Percentiles rank a stretch among this genome's conserved stretches.
phyloP scores from a whole-genome alignment of 2,113 vertebrate species.

The Larimichthys polyactis region DNA sequence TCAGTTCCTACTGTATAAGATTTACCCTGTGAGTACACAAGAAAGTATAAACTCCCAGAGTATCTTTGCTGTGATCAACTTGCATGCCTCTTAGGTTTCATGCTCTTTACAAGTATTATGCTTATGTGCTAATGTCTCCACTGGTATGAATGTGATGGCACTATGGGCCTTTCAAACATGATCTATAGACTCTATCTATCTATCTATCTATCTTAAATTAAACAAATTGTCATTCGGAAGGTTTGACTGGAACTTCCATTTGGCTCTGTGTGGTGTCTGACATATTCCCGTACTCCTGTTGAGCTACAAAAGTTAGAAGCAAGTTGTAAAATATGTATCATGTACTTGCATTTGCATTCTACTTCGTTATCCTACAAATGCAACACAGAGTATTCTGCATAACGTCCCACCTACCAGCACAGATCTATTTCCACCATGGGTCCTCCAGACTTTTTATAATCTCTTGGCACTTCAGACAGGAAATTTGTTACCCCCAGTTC shows the following conservation, averaged over 20 bases:
- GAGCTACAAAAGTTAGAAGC: not conserved
- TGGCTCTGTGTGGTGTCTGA: not conserved
- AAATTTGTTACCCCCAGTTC: conserved; percentile 26
- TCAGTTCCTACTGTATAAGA: not conserved
- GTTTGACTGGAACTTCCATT: not conserved
- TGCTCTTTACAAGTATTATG: not conserved
- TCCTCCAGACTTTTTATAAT: conserved; percentile 34
- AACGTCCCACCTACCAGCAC: conserved; percentile 50
- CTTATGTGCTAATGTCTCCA: not conserved
- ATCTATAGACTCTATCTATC: conserved; percentile 1
- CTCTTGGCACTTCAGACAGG: conserved; percentile 34
- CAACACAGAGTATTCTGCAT: not conserved
- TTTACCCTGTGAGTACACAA: not conserved
- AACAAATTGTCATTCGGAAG: not conserved
- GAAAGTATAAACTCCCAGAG: not conserved
- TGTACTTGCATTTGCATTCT: not conserved
- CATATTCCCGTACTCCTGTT: not conserved
- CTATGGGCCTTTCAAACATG: not conserved
- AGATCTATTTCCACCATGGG: conserved; percentile 49
- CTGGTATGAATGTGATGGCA: not conserved
- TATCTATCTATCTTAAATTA: not conserved
- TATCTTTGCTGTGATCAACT: conserved; percentile 1
- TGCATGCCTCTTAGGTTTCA: conserved; percentile 1
- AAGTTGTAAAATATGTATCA: not conserved
- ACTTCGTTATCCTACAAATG: not conserved